Evolutionary conservation across 1,140 invertebrate species (phyloP).

Genomic region (Brachionus asplanchnoidis): DNA sequence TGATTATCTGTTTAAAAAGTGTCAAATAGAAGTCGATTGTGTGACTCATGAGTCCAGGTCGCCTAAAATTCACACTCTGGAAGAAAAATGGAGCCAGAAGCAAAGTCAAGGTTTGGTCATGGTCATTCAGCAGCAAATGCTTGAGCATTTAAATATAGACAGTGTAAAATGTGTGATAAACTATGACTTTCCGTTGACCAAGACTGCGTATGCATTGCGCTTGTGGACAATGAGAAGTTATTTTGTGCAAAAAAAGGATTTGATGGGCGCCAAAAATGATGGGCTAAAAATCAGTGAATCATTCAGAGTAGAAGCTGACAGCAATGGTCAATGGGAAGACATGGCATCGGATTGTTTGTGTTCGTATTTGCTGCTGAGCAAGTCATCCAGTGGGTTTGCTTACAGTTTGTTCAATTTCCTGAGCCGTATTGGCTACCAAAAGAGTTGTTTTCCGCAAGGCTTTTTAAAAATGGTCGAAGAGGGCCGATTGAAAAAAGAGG

Average conservation of each 20-base stretch:
- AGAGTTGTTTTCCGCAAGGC: background rate
- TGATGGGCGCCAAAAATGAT: background rate
- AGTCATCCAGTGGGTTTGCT: background rate
- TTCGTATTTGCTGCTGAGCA: background rate
- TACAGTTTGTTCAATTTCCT: slow-evolving; percentile 4
- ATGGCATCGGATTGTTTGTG: background rate
- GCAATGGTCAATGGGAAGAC: background rate
- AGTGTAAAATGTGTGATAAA: slow-evolving; percentile 16
- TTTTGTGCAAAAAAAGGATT: background rate
- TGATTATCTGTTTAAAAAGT: background rate
- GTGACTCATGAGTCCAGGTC: background rate
- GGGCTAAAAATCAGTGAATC: background rate
- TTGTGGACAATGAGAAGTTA: slow-evolving; percentile 28
- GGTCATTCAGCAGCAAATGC: background rate
- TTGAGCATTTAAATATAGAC: background rate
- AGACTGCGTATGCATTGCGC: background rate
- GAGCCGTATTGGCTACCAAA: background rate
- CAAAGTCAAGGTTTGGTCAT: background rate
- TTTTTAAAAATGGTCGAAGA: slow-evolving; percentile 18
- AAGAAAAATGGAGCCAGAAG: background rate
- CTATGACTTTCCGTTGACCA: slow-evolving; percentile 5
- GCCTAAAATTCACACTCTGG: background rate
- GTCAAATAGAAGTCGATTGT: background rate
- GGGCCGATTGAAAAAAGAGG: background rate
- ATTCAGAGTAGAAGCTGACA: background rate